A percentile compares a stretch with the other conserved stretches of the same genome.
phyloP scores from a whole-genome alignment of 2,113 vertebrate genomes.

The Strigops habroptila region DNA sequence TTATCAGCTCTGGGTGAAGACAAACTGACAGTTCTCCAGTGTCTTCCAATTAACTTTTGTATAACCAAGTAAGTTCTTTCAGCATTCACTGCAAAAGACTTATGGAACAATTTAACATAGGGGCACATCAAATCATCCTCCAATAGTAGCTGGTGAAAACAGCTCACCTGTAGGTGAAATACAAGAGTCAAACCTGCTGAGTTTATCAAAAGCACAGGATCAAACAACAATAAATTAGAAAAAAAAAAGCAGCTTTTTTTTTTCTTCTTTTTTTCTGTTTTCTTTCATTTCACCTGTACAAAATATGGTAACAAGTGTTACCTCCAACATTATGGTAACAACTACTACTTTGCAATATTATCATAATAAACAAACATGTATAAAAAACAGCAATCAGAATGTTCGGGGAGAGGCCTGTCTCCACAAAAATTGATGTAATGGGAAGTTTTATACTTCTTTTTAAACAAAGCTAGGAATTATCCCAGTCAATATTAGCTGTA shows the following conservation, averaged over 20 bases:
- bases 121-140: background rate
- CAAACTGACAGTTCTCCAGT: background rate
- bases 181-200: background rate
- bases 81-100: background rate
- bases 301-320: background rate
- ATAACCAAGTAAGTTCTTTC: background rate
- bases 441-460: background rate
- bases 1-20: background rate
- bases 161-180: background rate
- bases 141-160: background rate
- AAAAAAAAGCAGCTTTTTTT: fast-evolving
- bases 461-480: background rate
- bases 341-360: background rate
- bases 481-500: background rate
- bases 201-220: background rate
- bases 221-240: background rate
- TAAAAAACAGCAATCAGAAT: background rate
- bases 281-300: background rate
- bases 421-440: background rate
- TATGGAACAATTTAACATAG: background rate
- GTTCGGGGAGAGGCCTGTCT: background rate
- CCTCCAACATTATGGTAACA: background rate
- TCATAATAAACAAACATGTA: background rate
- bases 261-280: background rate
- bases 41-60: background rate